Conservation (phyloP, 1,140 invertebrate genomes). For the Dinoponera quadriceps region DNA sequence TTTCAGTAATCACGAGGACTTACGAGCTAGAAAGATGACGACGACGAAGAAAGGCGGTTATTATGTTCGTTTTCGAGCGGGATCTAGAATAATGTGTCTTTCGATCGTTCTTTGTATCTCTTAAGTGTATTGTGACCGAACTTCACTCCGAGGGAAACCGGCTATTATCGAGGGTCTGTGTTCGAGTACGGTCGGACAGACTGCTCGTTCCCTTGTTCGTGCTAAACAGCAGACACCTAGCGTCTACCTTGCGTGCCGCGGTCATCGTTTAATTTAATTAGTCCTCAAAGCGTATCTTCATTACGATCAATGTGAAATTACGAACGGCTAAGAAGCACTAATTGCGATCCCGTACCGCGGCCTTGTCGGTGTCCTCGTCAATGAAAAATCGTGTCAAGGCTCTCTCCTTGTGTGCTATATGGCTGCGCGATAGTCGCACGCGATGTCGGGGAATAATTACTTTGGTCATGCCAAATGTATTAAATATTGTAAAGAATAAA, state of each 20-base stretch:
- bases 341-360: conserved; percentile 45
- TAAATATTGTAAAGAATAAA: conserved; percentile 4
- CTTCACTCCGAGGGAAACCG: background rate
- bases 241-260: background rate
- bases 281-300: conserved; percentile 7
- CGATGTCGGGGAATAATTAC: conserved; percentile 16
- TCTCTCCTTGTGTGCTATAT: conserved; percentile 9
- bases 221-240: background rate
- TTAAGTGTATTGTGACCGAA: background rate
- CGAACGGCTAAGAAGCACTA: conserved; percentile 60
- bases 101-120: background rate
- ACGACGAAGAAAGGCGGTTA: conserved; percentile 14
- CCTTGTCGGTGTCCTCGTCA: conserved; percentile 39
- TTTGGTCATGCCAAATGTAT: background rate
- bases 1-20: background rate
- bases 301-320: conserved; percentile 52
- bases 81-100: conserved; percentile 29
- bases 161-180: background rate
- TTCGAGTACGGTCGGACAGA: background rate
- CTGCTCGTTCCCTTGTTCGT: background rate
- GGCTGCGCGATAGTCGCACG: conserved; percentile 10
- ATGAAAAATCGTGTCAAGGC: conserved; percentile 65
- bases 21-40: background rate
- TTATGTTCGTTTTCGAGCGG: conserved; percentile 13
- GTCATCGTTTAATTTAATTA: conserved; percentile 54